These are phyloP conservation scores for Onychomys torridus DNA, from an alignment of 2,797 vertebrate species.

Conservation along the genomic window DNA sequence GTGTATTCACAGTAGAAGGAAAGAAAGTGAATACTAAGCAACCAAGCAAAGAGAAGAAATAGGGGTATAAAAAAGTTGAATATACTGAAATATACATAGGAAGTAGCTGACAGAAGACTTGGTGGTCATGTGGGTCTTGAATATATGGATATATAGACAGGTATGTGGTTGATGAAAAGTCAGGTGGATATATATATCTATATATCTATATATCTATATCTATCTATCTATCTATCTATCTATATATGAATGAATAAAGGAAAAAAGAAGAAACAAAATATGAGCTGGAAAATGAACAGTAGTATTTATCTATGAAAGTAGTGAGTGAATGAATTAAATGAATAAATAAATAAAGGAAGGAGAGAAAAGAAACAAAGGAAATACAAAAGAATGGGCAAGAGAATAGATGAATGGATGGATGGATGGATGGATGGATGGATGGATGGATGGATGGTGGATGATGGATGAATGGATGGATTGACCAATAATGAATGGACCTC, in stretches of 20 bases:
- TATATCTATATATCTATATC: no score
- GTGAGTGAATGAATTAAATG: no score
- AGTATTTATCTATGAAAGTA: not conserved
- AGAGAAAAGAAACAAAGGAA: not conserved
- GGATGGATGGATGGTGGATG: no score
- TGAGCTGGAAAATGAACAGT: no score
- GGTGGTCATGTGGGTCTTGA: not conserved
- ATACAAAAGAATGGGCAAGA: not conserved
- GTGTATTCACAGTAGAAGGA: not conserved
- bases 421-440: not conserved
- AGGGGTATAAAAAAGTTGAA: not conserved
- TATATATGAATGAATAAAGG: not conserved
- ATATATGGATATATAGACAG: not conserved
- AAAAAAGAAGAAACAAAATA: not conserved
- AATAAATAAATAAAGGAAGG: not conserved
- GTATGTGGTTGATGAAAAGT: not conserved
- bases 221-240: no score
- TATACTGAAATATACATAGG: not conserved
- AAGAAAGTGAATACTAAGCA: not conserved
- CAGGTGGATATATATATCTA: accelerated
- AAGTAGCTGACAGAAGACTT: not conserved
- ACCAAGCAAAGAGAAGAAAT: not conserved
- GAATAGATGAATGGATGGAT: not conserved
- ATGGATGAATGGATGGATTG: not conserved
- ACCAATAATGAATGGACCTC: not conserved